These are phyloP conservation scores for Mesaphorura yosii DNA, from an alignment of 1,140 invertebrate species.

Conservation along the genomic window DNA sequence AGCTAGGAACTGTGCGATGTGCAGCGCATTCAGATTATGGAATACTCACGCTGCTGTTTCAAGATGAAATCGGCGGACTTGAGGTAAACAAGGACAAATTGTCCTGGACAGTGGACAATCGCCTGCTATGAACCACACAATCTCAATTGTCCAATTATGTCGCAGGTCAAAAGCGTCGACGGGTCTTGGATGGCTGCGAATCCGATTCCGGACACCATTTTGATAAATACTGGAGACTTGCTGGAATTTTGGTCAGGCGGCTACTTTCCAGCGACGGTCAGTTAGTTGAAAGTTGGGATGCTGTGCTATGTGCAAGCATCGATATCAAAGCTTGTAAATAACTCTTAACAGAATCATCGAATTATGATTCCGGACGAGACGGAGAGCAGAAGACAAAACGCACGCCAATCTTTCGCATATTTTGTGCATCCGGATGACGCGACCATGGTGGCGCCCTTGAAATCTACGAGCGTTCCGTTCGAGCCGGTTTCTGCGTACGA, in stretches of 20 bases:
- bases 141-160: not conserved
- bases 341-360: conserved; percentile 48
- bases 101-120: not conserved
- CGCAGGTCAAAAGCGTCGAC: conserved; percentile 16
- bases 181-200: conserved; percentile 22
- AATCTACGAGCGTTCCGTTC: conserved; percentile 1
- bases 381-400: conserved; percentile 44
- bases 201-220: conserved; percentile 51
- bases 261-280: conserved; percentile 54
- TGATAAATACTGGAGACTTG: conserved; percentile 67
- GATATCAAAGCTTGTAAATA: not conserved
- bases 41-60: conserved; percentile 38
- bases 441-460: conserved; percentile 45
- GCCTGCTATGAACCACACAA: not conserved
- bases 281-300: conserved; percentile 27
- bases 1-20: conserved; percentile 47
- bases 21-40: conserved; percentile 43
- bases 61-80: conserved; percentile 38
- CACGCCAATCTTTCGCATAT: conserved; percentile 59
- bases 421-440: conserved; percentile 61
- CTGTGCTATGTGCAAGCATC: not conserved
- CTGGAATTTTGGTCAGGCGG: conserved; percentile 62
- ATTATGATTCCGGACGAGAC: conserved; percentile 57
- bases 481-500: conserved; percentile 12
- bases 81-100: conserved; percentile 37